Evolutionary conservation across 2,797 vertebrate genomes (phyloP).

Genomic region (Tragopan temminckii): DNA sequence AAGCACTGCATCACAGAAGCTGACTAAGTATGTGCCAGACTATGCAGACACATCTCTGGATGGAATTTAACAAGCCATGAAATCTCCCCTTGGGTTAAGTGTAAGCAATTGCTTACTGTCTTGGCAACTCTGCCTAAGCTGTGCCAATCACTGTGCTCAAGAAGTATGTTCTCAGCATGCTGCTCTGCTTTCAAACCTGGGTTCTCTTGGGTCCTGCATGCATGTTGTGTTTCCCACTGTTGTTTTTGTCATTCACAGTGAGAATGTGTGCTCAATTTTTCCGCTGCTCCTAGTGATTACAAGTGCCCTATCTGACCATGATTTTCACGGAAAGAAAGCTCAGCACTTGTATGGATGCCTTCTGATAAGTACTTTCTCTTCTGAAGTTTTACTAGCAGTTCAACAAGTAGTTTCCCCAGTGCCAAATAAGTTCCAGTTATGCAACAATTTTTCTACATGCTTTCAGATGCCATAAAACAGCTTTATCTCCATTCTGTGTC

Average conservation of each 20-base stretch:
- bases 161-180: not conserved
- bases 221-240: rapidly evolving
- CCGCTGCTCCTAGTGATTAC: not conserved
- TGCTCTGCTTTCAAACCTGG: not conserved
- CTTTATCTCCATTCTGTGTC: slow-evolving; percentile 56
- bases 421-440: slow-evolving; percentile 54
- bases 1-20: not conserved
- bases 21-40: not conserved
- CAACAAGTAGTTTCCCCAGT: slow-evolving; percentile 46
- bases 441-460: slow-evolving; percentile 54
- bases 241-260: not conserved
- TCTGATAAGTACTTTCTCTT: slow-evolving; percentile 35
- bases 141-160: not conserved
- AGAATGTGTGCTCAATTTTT: not conserved
- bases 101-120: not conserved
- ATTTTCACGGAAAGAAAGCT: slow-evolving; percentile 30
- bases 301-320: not conserved
- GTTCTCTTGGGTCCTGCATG: not conserved
- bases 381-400: slow-evolving; percentile 21
- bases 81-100: not conserved
- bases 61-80: not conserved
- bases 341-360: not conserved
- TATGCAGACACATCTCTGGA: not conserved
- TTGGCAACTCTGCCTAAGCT: not conserved
- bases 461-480: slow-evolving; percentile 59